Percentiles rank a stretch among this genome's conserved stretches.
These are phyloP conservation scores for Urocitellus parryii DNA, from an alignment of 2,113 vertebrate genomes.

Conservation along the genomic window DNA sequence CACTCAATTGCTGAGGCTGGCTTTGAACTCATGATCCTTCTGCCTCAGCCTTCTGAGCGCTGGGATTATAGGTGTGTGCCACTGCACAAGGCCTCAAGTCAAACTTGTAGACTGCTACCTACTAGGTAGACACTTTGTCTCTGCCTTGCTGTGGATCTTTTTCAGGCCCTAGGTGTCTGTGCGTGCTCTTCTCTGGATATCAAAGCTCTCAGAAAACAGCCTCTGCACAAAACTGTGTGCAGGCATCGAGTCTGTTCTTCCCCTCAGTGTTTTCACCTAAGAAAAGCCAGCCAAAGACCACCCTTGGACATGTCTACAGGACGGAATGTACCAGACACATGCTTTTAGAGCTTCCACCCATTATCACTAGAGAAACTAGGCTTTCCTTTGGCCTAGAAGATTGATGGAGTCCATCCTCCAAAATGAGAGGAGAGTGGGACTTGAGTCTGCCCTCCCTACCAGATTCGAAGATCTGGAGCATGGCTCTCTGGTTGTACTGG, in stretches of 20 bases:
- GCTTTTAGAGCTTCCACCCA: not conserved
- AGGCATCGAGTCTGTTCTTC: not conserved
- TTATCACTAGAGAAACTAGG: not conserved
- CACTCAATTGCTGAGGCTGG: too few species aligned
- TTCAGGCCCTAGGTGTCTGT: not conserved
- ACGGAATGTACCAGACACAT: not conserved
- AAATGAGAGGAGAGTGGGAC: not conserved
- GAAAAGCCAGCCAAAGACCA: not conserved
- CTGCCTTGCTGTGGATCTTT: not conserved
- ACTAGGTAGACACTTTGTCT: not conserved
- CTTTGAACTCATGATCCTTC: too few species aligned
- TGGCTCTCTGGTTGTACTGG: not conserved
- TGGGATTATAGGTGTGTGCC: too few species aligned
- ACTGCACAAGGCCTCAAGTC: not conserved
- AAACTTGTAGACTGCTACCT: not conserved
- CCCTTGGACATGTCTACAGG: not conserved
- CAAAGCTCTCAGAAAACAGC: slow-evolving; percentile 26
- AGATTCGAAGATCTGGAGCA: not conserved
- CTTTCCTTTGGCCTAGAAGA: not conserved
- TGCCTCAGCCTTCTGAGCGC: too few species aligned
- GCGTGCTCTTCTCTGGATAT: not conserved
- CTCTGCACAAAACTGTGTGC: not conserved
- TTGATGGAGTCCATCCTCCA: not conserved
- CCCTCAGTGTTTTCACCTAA: not conserved
- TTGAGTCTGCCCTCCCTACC: not conserved